These are phyloP conservation scores for Coccyzus lansbergi DNA, from an alignment of 2,797 vertebrate species.

Conservation along the genomic window DNA sequence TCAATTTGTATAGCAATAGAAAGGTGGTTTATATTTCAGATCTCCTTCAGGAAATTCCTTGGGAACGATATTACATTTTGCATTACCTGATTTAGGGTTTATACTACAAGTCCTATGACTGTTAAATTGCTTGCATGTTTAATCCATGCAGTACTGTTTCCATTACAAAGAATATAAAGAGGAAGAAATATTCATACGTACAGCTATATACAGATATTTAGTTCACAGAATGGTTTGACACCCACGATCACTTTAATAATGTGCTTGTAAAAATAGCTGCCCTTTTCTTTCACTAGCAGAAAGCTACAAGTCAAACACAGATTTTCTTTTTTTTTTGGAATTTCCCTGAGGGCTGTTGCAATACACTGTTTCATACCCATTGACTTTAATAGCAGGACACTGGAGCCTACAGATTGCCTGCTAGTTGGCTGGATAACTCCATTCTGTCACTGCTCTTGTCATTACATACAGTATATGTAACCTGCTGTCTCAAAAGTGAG, in stretches of 20 bases:
- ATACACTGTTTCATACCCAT: background rate
- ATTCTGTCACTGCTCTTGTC: background rate
- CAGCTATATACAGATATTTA: background rate
- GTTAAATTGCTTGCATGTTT: background rate
- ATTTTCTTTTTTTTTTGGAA: background rate
- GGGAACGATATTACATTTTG: background rate
- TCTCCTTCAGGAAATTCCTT: background rate
- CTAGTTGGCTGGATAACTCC: background rate
- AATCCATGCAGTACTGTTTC: background rate
- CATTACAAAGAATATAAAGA: background rate
- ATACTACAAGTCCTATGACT: background rate
- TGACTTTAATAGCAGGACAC: background rate
- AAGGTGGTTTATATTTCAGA: background rate
- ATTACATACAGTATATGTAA: background rate
- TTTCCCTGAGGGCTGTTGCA: background rate
- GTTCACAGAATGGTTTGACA: background rate
- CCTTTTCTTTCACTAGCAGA: background rate
- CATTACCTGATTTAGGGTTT: background rate
- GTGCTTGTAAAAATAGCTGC: background rate
- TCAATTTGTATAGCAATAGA: background rate
- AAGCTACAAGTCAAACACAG: background rate
- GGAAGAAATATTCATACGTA: background rate
- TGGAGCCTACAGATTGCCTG: background rate
- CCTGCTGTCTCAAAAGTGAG: background rate
- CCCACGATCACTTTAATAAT: background rate